These are phyloP conservation scores for Aplidium turbinatum DNA, from an alignment of 23 tunicate species.

Conservation along the genomic window DNA sequence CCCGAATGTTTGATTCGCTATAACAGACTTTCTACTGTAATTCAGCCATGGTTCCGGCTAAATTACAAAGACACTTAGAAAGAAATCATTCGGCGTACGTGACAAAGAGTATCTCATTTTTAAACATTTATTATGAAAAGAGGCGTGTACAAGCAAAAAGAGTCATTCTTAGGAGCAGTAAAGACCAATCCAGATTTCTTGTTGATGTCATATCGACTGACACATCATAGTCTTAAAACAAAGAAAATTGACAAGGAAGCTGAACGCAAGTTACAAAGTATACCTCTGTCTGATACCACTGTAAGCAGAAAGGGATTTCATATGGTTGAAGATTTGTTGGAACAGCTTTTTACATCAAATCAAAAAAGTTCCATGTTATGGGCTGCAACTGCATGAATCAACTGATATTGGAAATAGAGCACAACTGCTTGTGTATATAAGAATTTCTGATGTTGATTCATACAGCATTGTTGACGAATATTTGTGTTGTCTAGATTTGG, in stretches of 20 bases:
- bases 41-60: slow-evolving; percentile 33
- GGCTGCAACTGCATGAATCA: slow-evolving; percentile 48
- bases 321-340: too few relatives aligned
- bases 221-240: slow-evolving; percentile 38
- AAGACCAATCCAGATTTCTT: slow-evolving; percentile 23
- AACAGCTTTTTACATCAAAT: slow-evolving; percentile 24
- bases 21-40: slow-evolving; percentile 14
- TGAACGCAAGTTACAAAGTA: too few relatives aligned
- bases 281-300: too few relatives aligned
- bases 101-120: slow-evolving; percentile 11
- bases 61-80: slow-evolving; percentile 36
- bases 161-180: too few relatives aligned
- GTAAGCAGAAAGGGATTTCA: too few relatives aligned
- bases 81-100: too few relatives aligned
- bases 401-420: slow-evolving; percentile 35
- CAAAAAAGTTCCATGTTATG: slow-evolving; percentile 30
- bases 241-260: too few relatives aligned
- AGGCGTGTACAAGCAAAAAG: slow-evolving; percentile 20
- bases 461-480: too few relatives aligned
- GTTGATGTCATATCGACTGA: slow-evolving; percentile 16
- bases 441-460: too few relatives aligned
- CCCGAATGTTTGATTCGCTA: slow-evolving; percentile 40
- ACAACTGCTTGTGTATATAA: too few relatives aligned
- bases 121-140: slow-evolving; percentile 14
- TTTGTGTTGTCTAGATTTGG: too few relatives aligned